Percentiles rank a stretch among this genome's conserved stretches.
Conservation (phyloP, 2,797 vertebrate species). For the Lemur catta region DNA sequence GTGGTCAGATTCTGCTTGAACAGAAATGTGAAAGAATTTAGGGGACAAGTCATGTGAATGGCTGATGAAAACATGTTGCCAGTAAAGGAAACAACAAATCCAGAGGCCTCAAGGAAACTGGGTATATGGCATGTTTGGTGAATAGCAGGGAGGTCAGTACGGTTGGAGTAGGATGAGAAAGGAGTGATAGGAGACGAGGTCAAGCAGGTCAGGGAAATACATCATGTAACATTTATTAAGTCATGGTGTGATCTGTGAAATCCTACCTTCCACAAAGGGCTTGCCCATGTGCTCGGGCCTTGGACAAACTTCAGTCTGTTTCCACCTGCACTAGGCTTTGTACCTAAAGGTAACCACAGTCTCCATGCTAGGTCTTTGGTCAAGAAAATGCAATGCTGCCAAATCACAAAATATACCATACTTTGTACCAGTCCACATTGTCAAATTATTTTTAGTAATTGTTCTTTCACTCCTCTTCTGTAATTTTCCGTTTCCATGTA, state of each 20-base stretch:
- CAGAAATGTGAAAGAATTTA: background rate
- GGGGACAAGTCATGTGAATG: background rate
- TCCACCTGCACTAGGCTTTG: background rate
- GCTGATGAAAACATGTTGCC: background rate
- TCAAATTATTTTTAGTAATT: background rate
- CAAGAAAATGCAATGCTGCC: background rate
- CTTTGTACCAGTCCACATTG: background rate
- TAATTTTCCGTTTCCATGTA: background rate
- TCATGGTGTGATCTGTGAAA: background rate
- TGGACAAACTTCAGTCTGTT: background rate
- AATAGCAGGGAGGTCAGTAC: background rate
- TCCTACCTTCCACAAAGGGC: background rate
- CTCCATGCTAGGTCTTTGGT: background rate
- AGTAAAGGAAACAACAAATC: background rate
- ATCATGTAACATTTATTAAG: background rate
- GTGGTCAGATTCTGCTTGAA: background rate
- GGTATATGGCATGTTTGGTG: background rate
- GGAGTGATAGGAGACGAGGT: background rate
- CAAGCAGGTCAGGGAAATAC: fast-evolving
- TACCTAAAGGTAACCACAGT: background rate
- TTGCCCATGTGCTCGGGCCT: fast-evolving
- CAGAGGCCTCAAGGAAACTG: fast-evolving
- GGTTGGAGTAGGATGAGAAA: background rate
- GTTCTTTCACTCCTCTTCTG: background rate
- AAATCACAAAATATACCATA: background rate